Percentiles rank a stretch among this genome's conserved stretches.
Evolutionary conservation across 1,140 invertebrate genomes (phyloP).

Genomic region (Dinoponera quadriceps): DNA sequence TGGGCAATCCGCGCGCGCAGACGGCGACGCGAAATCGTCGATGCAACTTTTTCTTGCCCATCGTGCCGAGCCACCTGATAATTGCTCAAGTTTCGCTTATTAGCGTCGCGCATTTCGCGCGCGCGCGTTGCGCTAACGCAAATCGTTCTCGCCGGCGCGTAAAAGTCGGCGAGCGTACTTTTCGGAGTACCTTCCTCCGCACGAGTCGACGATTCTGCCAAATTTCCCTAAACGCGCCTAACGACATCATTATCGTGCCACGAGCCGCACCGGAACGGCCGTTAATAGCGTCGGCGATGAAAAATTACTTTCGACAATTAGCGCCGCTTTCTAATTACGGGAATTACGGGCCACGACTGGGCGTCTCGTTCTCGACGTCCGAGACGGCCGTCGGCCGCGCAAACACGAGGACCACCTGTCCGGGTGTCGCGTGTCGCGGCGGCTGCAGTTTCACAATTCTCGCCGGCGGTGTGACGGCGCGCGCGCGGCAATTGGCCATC

Average conservation of each 20-base stretch:
- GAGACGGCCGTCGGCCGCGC: neutral
- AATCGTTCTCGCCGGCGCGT: neutral
- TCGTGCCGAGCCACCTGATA: slow-evolving; percentile 23
- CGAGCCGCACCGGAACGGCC: neutral
- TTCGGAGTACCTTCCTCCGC: neutral
- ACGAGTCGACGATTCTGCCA: neutral
- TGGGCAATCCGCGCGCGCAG: neutral
- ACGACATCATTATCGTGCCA: neutral
- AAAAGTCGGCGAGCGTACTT: neutral
- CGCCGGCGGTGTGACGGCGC: neutral
- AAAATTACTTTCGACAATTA: slow-evolving; percentile 41
- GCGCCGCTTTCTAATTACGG: slow-evolving; percentile 48
- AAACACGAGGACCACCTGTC: neutral
- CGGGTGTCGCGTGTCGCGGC: slow-evolving; percentile 1
- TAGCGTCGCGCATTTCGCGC: slow-evolving; percentile 18
- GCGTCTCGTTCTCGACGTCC: neutral
- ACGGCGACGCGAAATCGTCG: slow-evolving; percentile 18
- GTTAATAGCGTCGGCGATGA: slow-evolving; percentile 27
- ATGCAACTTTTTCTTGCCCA: slow-evolving; percentile 42
- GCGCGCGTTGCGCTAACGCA: slow-evolving; percentile 20
- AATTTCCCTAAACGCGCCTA: slow-evolving; percentile 2
- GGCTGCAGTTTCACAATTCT: slow-evolving; percentile 28
- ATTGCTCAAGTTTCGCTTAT: slow-evolving; percentile 46
- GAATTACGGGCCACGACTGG: slow-evolving; percentile 3
- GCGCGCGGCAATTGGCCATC: slow-evolving; percentile 2